Evolutionary conservation across 1,140 invertebrate species (phyloP), one percentile per base, ranked within the genome.

Genomic region (Drosophila baimaii): DNA sequence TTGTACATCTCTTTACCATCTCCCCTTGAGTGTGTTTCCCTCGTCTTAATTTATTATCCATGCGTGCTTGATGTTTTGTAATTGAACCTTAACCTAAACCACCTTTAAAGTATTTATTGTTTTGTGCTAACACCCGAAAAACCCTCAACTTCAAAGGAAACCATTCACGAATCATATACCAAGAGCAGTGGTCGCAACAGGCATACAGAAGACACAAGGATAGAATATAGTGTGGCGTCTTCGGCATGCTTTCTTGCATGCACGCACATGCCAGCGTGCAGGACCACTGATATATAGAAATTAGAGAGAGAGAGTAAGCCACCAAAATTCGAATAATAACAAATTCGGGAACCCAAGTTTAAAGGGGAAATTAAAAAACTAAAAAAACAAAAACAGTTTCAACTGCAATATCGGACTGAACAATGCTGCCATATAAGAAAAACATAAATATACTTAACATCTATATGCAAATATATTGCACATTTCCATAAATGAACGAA

Each of bases 351-450:
- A 69, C 41, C 29, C 75, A 54, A 47, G 33, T 52, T 10, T 25
- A 37, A n/a, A 52, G 8, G 47, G 29, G 49, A 52, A 33, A 49
- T 2, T 15, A 39, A 56, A 49, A 37, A 56, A 62, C 13, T 31
- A 19, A 12, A 15, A n/a, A 65, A 65, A 43, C 44, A 33, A 39
- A 61, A 59, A 68, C 58, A 46, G 43, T 64, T 79, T 62, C 44
- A 85, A 80, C 51, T 78, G 69, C 70, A 83, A 83, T 80, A 88
- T 89, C 78, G 83, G 83, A 88, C 83, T 88, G 83, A 88, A 77
- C 59, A 73, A 89, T 83, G 83, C 83, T 88, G 83, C 83, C 83
- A 88, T 88, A 89, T 83, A 77, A 77, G 64, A 59, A n/a, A n/a
- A n/a, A n/a, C n/a, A 69, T 52, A 56, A 56, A 73, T 57, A 77